Conservation (phyloP, 1,140 invertebrate species). For the Tetraneura akinire region DNA sequence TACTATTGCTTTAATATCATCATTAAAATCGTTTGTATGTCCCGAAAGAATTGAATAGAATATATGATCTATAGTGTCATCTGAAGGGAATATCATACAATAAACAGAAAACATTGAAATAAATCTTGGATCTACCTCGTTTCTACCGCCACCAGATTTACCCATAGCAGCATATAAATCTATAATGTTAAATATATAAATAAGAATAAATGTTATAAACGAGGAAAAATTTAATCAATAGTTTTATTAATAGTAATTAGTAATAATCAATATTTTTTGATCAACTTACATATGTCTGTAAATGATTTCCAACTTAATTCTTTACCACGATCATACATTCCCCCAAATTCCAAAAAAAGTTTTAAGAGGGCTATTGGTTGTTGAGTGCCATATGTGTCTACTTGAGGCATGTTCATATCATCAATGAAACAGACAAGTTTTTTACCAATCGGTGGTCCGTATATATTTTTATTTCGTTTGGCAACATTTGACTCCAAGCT, state of each 20-base stretch:
- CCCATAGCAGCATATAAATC: constrained; percentile 81
- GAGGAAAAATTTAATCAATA: no score
- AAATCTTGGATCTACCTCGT: constrained; percentile 79
- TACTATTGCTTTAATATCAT: constrained; percentile 68
- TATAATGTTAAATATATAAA: constrained; percentile 59
- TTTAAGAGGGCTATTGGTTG: constrained; percentile 89
- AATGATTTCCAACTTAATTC: constrained; percentile 87
- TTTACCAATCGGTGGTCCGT: constrained; percentile 81
- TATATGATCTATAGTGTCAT: constrained; percentile 77
- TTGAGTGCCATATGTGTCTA: constrained; percentile 84
- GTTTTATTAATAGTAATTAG: no score
- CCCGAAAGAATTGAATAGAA: constrained; percentile 79
- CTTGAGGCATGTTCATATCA: constrained; percentile 92
- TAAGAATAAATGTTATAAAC: background rate
- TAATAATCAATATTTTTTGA: no score
- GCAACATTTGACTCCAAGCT: constrained; percentile 84
- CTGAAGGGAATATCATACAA: constrained; percentile 80
- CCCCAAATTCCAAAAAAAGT: constrained; percentile 79
- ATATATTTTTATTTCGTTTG: constrained; percentile 85
- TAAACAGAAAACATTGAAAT: constrained; percentile 63
- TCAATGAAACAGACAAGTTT: constrained; percentile 86
- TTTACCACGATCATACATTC: constrained; percentile 85
- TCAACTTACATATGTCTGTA: constrained; percentile 71
- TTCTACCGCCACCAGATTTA: constrained; percentile 79
- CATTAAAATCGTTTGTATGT: constrained; percentile 71